phyloP scores from a whole-genome alignment of 2,888 invertebrate genomes.

The Colostygia pectinataria region DNA sequence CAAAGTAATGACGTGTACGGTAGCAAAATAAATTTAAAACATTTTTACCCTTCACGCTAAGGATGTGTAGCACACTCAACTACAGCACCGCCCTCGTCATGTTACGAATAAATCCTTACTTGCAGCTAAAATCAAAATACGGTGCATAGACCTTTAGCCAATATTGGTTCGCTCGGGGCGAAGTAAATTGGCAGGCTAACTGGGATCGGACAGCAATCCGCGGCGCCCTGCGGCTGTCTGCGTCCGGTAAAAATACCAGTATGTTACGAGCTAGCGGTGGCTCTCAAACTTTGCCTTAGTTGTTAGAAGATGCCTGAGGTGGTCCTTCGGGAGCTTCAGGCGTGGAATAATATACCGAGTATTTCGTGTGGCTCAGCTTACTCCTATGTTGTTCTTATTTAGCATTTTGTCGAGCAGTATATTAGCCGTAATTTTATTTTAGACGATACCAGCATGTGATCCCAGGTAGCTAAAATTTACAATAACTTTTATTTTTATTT shows the following conservation, averaged over 20 bases:
- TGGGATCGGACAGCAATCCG: conserved; percentile 27
- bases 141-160: conserved; percentile 31
- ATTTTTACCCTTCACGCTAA: conserved; percentile 5
- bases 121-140: conserved; percentile 35
- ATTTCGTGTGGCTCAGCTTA: too few species aligned
- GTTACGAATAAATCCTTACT: conserved; percentile 22
- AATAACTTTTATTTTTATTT: too few species aligned
- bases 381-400: too few species aligned
- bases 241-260: conserved; percentile 30
- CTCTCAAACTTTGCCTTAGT: conserved; percentile 12
- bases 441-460: too few species aligned
- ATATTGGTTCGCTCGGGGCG: conserved; percentile 38
- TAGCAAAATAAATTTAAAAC: conserved; percentile 1
- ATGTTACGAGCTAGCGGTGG: not conserved
- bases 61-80: conserved; percentile 8
- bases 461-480: too few species aligned
- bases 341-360: too few species aligned
- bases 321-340: not conserved
- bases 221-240: conserved; percentile 29
- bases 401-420: too few species aligned
- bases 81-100: conserved; percentile 12
- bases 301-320: not conserved
- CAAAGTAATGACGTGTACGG: not conserved
- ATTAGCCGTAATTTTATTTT: too few species aligned
- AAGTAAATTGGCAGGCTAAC: conserved; percentile 42